Evolutionary conservation across 2,888 invertebrate species (phyloP).

Genomic region (Agrypnus murinus): DNA sequence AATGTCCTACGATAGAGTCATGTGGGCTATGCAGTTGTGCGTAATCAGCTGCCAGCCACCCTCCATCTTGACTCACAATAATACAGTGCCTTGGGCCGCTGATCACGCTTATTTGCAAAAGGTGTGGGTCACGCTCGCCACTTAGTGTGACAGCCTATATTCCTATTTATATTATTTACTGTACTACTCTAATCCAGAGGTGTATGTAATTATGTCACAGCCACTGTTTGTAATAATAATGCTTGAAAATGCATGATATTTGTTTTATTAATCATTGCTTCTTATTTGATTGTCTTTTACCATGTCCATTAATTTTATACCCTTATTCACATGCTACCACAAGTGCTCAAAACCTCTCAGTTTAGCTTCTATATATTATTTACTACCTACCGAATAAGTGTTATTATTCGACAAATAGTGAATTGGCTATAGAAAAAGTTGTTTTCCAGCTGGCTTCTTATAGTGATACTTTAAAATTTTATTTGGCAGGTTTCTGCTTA

Average conservation of each 20-base stretch:
- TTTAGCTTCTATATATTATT: conserved; percentile 55
- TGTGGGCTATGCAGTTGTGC: conserved; percentile 62
- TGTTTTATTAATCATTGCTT: conserved; percentile 80
- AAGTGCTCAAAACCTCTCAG: conserved; percentile 54
- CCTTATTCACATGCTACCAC: conserved; percentile 55
- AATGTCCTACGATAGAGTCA: conserved; percentile 21
- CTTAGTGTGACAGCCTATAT: conserved; percentile 66
- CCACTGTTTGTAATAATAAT: conserved; percentile 91
- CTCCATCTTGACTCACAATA: conserved; percentile 67
- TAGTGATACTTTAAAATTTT: conserved; percentile 47
- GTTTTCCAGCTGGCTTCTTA: conserved; percentile 50
- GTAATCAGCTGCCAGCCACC: conserved; percentile 71
- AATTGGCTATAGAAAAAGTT: conserved; percentile 49
- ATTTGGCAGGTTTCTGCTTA: conserved; percentile 60
- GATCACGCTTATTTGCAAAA: conserved; percentile 69
- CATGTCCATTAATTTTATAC: conserved; percentile 57
- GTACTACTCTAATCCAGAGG: conserved; percentile 74
- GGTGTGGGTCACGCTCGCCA: conserved; percentile 69
- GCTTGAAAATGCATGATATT: conserved; percentile 91
- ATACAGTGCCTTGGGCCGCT: conserved; percentile 72
- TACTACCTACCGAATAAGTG: conserved; percentile 49
- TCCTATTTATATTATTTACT: conserved; percentile 69
- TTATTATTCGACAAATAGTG: conserved; percentile 46
- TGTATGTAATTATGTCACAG: conserved; percentile 74
- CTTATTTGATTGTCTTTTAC: conserved; percentile 67